phyloP scores from a whole-genome alignment of 2,888 invertebrate species.

The Thalpophila matura region DNA sequence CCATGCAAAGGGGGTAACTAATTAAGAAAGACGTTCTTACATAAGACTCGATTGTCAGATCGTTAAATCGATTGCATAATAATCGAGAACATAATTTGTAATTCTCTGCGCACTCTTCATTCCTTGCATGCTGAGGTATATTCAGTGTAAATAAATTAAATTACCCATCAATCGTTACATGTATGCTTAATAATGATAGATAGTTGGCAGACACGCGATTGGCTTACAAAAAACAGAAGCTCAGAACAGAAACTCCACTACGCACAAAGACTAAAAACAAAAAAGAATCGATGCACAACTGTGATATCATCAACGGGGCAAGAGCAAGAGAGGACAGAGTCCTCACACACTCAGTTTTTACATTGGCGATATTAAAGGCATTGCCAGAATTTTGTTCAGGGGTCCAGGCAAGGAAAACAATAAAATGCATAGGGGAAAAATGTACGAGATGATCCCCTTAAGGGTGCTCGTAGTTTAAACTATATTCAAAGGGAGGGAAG shows the following conservation, averaged over 20 bases:
- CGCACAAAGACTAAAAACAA: neutral
- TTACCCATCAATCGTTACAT: constrained; percentile 54
- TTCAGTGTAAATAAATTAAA: constrained; percentile 57
- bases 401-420: too few relatives aligned
- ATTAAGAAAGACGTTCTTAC: too few relatives aligned
- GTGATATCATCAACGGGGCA: too few relatives aligned
- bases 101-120: constrained; percentile 13
- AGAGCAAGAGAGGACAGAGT: too few relatives aligned
- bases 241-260: constrained; percentile 29
- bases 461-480: too few relatives aligned
- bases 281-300: neutral
- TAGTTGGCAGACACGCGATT: constrained; percentile 43
- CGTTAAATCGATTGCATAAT: constrained; percentile 26
- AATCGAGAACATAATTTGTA: constrained; percentile 19
- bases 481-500: too few relatives aligned
- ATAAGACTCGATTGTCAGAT: neutral
- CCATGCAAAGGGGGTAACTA: too few relatives aligned
- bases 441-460: too few relatives aligned
- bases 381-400: too few relatives aligned
- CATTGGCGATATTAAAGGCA: too few relatives aligned
- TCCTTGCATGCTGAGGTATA: constrained; percentile 26
- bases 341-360: too few relatives aligned
- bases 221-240: neutral
- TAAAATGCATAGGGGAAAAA: too few relatives aligned
- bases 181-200: constrained; percentile 49